A percentile compares a stretch with the other conserved stretches of the same genome.
Conservation (phyloP, 92 coral and sea anemone genomes). For the Porites rus region DNA sequence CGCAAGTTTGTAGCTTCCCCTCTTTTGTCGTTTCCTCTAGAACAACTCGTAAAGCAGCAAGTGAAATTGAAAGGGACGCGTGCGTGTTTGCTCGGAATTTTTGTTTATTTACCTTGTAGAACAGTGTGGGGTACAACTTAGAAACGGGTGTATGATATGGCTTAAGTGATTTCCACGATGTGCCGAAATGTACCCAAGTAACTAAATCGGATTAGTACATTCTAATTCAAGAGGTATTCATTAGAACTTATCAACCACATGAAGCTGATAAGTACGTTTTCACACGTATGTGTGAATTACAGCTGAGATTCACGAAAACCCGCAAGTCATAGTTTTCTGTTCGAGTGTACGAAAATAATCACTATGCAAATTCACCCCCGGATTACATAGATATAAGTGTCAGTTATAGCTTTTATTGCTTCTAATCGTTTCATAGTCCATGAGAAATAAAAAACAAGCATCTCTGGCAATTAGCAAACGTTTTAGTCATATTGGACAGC, state of each 20-base stretch:
- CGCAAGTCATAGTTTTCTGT: background rate
- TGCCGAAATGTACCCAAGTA: conserved; percentile 27
- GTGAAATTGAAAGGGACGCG: background rate
- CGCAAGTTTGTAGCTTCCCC: too few relatives aligned
- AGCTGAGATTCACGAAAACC: background rate
- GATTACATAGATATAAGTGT: background rate
- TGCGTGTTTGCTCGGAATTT: background rate
- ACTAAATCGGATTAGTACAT: conserved; percentile 41
- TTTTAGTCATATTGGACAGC: conserved; percentile 29
- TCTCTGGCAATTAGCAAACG: conserved; percentile 11
- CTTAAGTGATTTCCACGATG: background rate
- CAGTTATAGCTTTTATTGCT: conserved; percentile 5
- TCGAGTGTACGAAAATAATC: background rate
- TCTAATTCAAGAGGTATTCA: background rate
- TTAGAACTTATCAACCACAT: background rate
- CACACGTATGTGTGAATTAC: conserved; percentile 16
- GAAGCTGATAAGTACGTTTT: conserved; percentile 19
- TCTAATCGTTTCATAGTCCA: conserved; percentile 18
- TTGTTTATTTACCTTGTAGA: background rate
- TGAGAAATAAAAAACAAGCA: conserved; percentile 20
- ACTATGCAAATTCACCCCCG: conserved; percentile 11
- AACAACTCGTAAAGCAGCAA: background rate
- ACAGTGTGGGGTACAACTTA: background rate
- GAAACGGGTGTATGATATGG: background rate
- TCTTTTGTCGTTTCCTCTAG: too few relatives aligned